Evolutionary conservation across 2,888 invertebrate genomes (phyloP).

Genomic region (Sesamia inferens): DNA sequence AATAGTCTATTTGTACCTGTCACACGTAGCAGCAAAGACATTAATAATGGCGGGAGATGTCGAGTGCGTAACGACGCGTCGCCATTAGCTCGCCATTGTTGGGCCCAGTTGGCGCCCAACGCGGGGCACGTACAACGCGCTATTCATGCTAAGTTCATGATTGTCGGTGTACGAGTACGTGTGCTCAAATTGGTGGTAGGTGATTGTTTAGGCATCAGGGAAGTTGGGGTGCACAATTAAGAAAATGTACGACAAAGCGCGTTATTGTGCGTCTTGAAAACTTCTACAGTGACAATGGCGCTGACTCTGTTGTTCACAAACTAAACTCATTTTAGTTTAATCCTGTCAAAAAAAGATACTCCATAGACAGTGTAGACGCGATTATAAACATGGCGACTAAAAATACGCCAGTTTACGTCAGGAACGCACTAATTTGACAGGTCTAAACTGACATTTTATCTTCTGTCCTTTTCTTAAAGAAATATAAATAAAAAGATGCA

Average conservation of each 20-base stretch:
- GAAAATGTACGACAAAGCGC: not conserved
- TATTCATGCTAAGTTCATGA: slow-evolving; percentile 53
- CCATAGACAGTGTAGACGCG: too few relatives aligned
- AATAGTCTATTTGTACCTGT: slow-evolving; percentile 56
- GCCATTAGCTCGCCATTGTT: slow-evolving; percentile 84
- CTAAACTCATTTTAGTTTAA: too few relatives aligned
- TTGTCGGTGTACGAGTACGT: slow-evolving; percentile 28
- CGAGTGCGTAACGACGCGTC: slow-evolving; percentile 78
- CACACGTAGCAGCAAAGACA: slow-evolving; percentile 55
- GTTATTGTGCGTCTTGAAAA: not conserved
- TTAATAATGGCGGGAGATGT: slow-evolving; percentile 61
- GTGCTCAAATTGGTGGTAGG: slow-evolving; percentile 10
- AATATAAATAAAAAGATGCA: too few relatives aligned
- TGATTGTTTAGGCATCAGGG: slow-evolving; percentile 14
- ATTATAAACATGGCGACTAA: too few relatives aligned
- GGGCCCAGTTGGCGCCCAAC: slow-evolving; percentile 75
- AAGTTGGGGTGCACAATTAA: not conserved
- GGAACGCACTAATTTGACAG: too few relatives aligned
- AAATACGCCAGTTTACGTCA: too few relatives aligned
- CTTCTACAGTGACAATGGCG: not conserved
- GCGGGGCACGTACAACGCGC: slow-evolving; percentile 67
- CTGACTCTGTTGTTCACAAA: too few relatives aligned
- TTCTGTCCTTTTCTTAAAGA: too few relatives aligned
- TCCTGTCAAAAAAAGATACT: too few relatives aligned
- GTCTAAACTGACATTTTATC: too few relatives aligned